phyloP scores from a whole-genome alignment of 2,888 invertebrate species.

The Brenthis daphne region DNA sequence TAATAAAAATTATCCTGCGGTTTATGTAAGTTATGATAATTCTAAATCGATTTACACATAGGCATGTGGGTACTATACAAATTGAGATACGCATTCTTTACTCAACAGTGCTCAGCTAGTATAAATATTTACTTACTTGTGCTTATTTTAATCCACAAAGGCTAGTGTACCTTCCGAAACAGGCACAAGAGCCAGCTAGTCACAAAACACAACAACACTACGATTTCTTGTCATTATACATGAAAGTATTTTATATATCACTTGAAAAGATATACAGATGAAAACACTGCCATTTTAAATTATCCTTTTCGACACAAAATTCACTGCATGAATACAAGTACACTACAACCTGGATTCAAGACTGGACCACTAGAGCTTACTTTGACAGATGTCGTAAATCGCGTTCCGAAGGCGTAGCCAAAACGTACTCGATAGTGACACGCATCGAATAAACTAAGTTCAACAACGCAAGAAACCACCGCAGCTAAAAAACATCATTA shows the following conservation, averaged over 20 bases:
- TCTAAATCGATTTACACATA: constrained; percentile 10
- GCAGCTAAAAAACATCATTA: constrained; percentile 21
- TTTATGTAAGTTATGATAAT: too few species aligned
- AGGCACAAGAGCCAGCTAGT: constrained; percentile 55
- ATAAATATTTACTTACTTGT: constrained; percentile 76
- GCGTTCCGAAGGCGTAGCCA: constrained; percentile 58
- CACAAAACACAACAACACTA: constrained; percentile 63
- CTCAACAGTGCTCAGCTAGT: constrained; percentile 19
- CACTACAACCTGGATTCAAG: constrained; percentile 49
- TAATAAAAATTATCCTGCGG: too few species aligned
- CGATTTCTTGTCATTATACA: constrained; percentile 69
- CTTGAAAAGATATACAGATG: constrained; percentile 52
- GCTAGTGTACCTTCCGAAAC: constrained; percentile 54
- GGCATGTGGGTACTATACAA: constrained; percentile 7
- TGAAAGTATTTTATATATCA: constrained; percentile 54
- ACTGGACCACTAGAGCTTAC: constrained; percentile 40
- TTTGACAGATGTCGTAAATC: constrained; percentile 72
- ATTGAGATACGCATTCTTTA: constrained; percentile 16
- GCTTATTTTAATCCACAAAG: constrained; percentile 68
- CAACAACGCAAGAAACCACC: constrained; percentile 25
- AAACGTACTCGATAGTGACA: constrained; percentile 63
- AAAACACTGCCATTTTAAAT: constrained; percentile 51
- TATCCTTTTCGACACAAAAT: constrained; percentile 54
- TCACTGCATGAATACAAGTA: constrained; percentile 47
- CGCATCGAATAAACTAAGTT: constrained; percentile 60